Evolutionary conservation across 2,797 vertebrate genomes (phyloP).

Genomic region (Alauda arvensis): DNA sequence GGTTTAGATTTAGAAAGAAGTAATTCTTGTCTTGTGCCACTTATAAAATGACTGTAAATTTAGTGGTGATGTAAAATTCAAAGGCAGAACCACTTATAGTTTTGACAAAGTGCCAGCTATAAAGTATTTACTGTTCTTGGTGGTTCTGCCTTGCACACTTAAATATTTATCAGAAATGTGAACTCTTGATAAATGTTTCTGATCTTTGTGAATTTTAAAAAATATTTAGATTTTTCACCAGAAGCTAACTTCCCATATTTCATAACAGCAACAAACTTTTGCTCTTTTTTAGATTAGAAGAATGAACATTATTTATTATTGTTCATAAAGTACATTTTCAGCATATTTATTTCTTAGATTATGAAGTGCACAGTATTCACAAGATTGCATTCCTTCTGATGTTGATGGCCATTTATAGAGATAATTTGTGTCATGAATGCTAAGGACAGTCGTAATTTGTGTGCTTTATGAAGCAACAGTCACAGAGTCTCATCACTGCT

Average conservation of each 20-base stretch:
- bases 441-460: not conserved
- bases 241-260: conserved; percentile 37
- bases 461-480: not conserved
- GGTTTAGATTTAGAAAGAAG: conserved; percentile 91
- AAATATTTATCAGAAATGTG: conserved; percentile 80
- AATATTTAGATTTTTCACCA: conserved; percentile 63
- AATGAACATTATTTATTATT: not conserved
- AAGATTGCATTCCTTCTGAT: not conserved
- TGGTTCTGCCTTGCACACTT: conserved; percentile 73
- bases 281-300: conserved; percentile 12
- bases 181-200: conserved; percentile 75
- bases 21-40: conserved; percentile 91
- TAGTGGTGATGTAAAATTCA: conserved; percentile 82
- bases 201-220: conserved; percentile 60
- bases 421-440: not conserved
- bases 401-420: not conserved
- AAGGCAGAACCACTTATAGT: conserved; percentile 86
- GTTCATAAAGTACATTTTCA: not conserved
- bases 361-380: not conserved
- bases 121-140: conserved; percentile 79
- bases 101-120: conserved; percentile 79
- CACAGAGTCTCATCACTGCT: not conserved
- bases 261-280: conserved; percentile 33
- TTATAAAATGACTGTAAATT: conserved; percentile 93
- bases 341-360: not conserved